These are phyloP conservation scores for Gnathonemus echidnorhynchus DNA, from an alignment of 2,113 vertebrate species.

Conservation along the genomic window DNA sequence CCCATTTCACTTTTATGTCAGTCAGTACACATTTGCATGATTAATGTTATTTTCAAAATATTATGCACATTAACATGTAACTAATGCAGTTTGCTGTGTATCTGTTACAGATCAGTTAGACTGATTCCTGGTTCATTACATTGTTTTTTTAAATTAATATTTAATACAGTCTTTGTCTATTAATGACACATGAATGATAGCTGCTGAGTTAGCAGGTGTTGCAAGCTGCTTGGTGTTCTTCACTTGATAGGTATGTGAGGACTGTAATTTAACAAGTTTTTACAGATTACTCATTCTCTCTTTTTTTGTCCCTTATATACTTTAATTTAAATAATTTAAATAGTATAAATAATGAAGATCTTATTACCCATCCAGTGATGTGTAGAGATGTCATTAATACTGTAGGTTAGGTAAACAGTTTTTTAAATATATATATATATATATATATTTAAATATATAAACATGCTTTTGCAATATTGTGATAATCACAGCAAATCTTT, in stretches of 20 bases:
- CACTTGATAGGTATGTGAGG: not conserved
- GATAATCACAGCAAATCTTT: not conserved
- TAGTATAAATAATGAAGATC: not conserved
- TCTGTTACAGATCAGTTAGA: not conserved
- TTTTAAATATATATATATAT: too few species aligned
- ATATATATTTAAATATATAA: too few species aligned
- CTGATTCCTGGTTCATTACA: not conserved
- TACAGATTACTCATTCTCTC: not conserved
- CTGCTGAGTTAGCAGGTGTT: not conserved
- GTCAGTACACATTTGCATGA: not conserved
- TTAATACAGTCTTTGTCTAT: not conserved
- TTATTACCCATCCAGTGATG: not conserved
- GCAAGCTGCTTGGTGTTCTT: not conserved
- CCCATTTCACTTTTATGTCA: not conserved
- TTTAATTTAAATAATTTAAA: not conserved
- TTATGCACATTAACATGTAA: not conserved
- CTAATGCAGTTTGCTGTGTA: not conserved
- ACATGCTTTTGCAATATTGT: not conserved
- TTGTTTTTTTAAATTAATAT: not conserved
- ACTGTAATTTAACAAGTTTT: not conserved
- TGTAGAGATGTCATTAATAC: conserved; percentile 2
- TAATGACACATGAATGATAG: not conserved
- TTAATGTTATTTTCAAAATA: not conserved
- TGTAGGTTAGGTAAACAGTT: not conserved
- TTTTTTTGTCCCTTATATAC: not conserved